phyloP scores from a whole-genome alignment of 2,888 invertebrate species.

The Stegophylla sp. region DNA sequence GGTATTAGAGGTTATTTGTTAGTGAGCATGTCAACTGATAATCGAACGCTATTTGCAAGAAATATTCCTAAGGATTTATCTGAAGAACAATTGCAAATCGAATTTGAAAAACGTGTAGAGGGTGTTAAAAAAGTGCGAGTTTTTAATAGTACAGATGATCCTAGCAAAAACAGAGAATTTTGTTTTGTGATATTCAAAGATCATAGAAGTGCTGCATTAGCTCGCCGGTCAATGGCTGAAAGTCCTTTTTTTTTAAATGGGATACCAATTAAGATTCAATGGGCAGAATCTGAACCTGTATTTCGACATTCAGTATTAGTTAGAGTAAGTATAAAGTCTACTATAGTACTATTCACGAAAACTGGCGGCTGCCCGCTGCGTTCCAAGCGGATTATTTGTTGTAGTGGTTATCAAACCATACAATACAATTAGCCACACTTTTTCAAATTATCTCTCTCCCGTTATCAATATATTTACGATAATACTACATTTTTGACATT shows the following conservation, averaged over 20 bases:
- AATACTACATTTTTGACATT: no score
- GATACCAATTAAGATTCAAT: constrained; percentile 42
- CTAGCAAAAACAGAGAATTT: constrained; percentile 48
- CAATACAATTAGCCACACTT: no score
- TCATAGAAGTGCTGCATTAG: constrained; percentile 49
- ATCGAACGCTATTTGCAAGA: constrained; percentile 47
- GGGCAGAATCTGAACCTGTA: constrained; percentile 54
- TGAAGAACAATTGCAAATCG: constrained; percentile 38
- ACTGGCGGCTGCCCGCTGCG: no score
- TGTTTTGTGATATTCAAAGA: constrained; percentile 53
- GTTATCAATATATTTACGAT: no score
- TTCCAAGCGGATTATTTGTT: no score
- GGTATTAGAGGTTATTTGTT: constrained; percentile 26
- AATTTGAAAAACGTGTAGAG: constrained; percentile 52
- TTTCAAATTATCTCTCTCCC: no score
- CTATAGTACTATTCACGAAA: no score
- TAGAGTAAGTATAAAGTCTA: not conserved
- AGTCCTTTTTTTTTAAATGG: constrained; percentile 52
- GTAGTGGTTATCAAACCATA: no score
- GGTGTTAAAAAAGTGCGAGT: constrained; percentile 49
- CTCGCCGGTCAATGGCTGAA: constrained; percentile 51
- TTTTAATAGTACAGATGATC: constrained; percentile 42
- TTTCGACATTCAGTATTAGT: constrained; percentile 49
- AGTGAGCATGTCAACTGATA: constrained; percentile 52
- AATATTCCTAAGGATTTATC: constrained; percentile 48